A percentile compares a stretch with the other conserved stretches of the same genome.
Evolutionary conservation across 2,888 invertebrate genomes (phyloP).

Genomic region (Drosophila birchii): DNA sequence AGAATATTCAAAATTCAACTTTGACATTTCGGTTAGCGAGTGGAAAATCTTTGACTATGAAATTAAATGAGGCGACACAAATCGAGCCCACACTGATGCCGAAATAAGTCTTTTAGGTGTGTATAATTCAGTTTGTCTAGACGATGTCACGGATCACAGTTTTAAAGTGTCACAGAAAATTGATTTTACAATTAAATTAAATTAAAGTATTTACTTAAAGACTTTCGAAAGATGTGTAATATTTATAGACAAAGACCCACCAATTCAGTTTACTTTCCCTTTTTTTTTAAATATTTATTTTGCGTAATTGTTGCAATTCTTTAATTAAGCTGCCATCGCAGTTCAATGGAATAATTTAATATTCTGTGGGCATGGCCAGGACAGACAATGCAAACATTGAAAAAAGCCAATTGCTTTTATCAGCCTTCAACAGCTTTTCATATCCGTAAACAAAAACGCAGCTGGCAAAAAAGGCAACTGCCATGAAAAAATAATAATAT

Average conservation of each 20-base stretch:
- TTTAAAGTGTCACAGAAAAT: background rate
- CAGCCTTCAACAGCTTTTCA: constrained; percentile 31
- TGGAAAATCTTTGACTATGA: constrained; percentile 46
- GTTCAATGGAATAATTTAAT: constrained; percentile 7
- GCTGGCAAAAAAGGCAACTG: constrained; percentile 6
- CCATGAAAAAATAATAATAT: constrained; percentile 33
- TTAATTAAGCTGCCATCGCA: background rate
- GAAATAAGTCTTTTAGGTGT: constrained; percentile 51
- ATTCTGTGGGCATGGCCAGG: constrained; percentile 2
- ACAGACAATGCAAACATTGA: constrained; percentile 28
- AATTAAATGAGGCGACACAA: constrained; percentile 38
- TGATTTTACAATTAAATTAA: background rate
- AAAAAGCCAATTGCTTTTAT: constrained; percentile 46
- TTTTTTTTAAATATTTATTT: constrained; percentile 6
- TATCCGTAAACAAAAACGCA: constrained; percentile 8
- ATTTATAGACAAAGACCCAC: background rate
- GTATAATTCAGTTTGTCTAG: constrained; percentile 44
- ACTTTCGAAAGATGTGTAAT: too few species aligned
- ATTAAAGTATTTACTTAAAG: background rate
- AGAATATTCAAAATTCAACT: constrained; percentile 45
- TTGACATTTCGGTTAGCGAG: constrained; percentile 56
- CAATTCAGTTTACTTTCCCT: background rate
- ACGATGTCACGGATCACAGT: constrained; percentile 11
- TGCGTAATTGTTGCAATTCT: background rate
- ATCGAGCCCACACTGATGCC: constrained; percentile 48